These are phyloP conservation scores for Brachionichthys hirsutus DNA, from an alignment of 2,113 vertebrate genomes.

Conservation along the genomic window DNA sequence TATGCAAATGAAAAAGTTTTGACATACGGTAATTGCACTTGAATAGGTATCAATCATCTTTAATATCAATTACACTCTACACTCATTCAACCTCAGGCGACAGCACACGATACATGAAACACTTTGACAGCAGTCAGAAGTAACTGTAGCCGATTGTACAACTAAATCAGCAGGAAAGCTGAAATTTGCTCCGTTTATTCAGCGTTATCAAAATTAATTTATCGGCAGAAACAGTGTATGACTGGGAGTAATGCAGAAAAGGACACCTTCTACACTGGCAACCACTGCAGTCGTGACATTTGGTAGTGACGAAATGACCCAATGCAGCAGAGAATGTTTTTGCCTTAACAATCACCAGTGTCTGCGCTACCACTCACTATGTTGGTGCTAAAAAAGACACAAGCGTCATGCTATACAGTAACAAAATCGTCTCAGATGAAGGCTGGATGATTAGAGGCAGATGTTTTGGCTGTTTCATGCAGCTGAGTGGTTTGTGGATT, in stretches of 20 bases:
- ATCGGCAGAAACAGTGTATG: background rate
- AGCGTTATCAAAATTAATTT: background rate
- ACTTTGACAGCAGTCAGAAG: slow-evolving; percentile 56
- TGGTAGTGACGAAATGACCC: slow-evolving; percentile 39
- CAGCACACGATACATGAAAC: slow-evolving; percentile 28
- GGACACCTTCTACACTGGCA: background rate
- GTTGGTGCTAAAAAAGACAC: slow-evolving; percentile 13
- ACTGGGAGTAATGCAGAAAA: background rate
- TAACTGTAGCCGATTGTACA: slow-evolving; percentile 5
- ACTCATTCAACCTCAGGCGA: slow-evolving; percentile 17
- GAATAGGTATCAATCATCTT: slow-evolving; percentile 32
- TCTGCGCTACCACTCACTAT: slow-evolving; percentile 75
- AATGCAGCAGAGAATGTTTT: slow-evolving; percentile 31
- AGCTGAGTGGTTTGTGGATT: slow-evolving; percentile 49
- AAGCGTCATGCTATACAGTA: slow-evolving; percentile 17
- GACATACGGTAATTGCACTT: slow-evolving; percentile 77
- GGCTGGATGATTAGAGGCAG: slow-evolving; percentile 9
- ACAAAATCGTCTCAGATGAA: background rate
- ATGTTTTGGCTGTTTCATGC: slow-evolving; percentile 31
- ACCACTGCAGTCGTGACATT: slow-evolving; percentile 3
- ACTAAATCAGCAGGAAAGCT: background rate
- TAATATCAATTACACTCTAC: slow-evolving; percentile 54
- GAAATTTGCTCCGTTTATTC: background rate
- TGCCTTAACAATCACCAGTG: slow-evolving; percentile 49
- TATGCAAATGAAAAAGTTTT: slow-evolving; percentile 31